A percentile compares a stretch with the other conserved stretches of the same genome.
Evolutionary conservation across 2,888 invertebrate genomes (phyloP).

Genomic region (Erannis defoliaria): DNA sequence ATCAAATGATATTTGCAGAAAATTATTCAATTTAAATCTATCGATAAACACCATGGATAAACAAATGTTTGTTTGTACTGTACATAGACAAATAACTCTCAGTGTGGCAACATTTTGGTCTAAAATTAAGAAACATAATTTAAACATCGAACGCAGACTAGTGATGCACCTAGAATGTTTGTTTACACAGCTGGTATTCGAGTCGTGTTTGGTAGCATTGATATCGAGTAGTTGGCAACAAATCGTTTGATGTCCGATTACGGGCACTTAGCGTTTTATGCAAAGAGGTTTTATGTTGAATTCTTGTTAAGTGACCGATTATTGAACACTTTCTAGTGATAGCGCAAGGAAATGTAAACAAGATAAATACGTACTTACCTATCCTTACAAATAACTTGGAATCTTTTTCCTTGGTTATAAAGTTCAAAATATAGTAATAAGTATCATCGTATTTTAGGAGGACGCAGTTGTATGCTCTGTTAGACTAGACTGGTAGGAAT

Average conservation of each 20-base stretch:
- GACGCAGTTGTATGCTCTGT: neutral
- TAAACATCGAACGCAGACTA: conserved; percentile 52
- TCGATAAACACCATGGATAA: conserved; percentile 19
- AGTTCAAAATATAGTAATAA: neutral
- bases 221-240: conserved; percentile 60
- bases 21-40: neutral
- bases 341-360: conserved; percentile 29
- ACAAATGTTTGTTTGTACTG: neutral
- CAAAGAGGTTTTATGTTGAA: too few relatives aligned
- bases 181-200: conserved; percentile 67
- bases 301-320: conserved; percentile 68
- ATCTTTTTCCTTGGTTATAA: conserved; percentile 4
- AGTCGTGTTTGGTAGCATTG: conserved; percentile 39
- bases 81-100: conserved; percentile 30
- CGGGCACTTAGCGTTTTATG: conserved; percentile 65
- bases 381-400: conserved; percentile 1
- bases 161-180: conserved; percentile 60
- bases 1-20: conserved; percentile 1
- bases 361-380: conserved; percentile 2
- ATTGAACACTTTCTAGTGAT: conserved; percentile 60
- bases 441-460: neutral
- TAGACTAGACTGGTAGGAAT: conserved; percentile 19
- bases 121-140: conserved; percentile 47
- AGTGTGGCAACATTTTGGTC: conserved; percentile 38
- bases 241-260: conserved; percentile 68